These are phyloP conservation scores for Glomeris maerens DNA, from an alignment of 1,140 invertebrate species.

Conservation along the genomic window DNA sequence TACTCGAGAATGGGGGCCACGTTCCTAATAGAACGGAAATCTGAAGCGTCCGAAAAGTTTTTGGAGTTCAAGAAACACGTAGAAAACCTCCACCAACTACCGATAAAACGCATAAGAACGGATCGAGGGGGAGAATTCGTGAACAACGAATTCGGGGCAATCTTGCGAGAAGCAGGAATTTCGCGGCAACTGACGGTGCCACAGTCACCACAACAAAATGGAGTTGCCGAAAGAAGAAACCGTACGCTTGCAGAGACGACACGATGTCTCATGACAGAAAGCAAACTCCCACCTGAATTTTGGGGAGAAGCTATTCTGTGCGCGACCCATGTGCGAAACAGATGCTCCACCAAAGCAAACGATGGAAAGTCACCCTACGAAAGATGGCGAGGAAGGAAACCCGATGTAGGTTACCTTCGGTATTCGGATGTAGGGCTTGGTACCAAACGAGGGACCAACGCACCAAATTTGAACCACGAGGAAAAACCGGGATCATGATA, in stretches of 20 bases:
- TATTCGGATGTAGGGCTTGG: no score
- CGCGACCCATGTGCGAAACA: conserved; percentile 16
- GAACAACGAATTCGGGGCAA: conserved; percentile 10
- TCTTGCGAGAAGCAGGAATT: conserved; percentile 17
- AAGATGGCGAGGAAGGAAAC: background rate
- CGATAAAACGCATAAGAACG: conserved; percentile 2
- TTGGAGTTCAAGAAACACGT: conserved; percentile 25
- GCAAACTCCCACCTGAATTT: conserved; percentile 13
- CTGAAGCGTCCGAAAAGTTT: conserved; percentile 24
- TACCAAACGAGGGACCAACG: no score
- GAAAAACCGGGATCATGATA: no score
- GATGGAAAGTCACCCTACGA: background rate
- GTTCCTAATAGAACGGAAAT: conserved; percentile 31
- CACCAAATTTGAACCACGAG: no score
- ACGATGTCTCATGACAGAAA: conserved; percentile 15
- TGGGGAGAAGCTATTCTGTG: conserved; percentile 19
- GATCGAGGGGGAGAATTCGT: background rate
- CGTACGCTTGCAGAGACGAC: conserved; percentile 29
- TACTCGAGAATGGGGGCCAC: conserved; percentile 26
- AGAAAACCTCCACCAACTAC: conserved; percentile 13
- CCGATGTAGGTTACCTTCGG: no score
- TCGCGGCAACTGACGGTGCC: conserved; percentile 20
- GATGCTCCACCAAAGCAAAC: background rate
- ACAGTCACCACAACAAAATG: conserved; percentile 36
- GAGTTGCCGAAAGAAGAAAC: conserved; percentile 30